A percentile compares a stretch with the other conserved stretches of the same genome.
These are phyloP conservation scores for Chelidonichthys spinosus DNA, from an alignment of 2,797 vertebrate species.

Conservation along the genomic window DNA sequence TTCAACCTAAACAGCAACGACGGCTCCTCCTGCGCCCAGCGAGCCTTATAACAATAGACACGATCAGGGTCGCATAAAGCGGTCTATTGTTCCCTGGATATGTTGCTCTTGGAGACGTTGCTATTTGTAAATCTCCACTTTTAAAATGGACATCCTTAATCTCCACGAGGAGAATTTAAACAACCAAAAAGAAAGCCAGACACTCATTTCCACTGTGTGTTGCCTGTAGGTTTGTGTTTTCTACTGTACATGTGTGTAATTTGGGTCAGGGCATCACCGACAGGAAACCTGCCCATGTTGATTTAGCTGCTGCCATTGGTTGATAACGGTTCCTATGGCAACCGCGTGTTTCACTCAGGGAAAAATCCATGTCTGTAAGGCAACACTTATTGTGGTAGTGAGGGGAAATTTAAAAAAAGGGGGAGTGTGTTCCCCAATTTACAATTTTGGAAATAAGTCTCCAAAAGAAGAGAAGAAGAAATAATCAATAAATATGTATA, in stretches of 20 bases:
- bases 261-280: slow-evolving; percentile 27
- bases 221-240: background rate
- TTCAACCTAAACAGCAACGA: slow-evolving; percentile 37
- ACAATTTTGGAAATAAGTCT: background rate
- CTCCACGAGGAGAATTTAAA: background rate
- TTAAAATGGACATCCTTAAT: slow-evolving; percentile 7
- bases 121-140: slow-evolving; percentile 22
- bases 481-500: background rate
- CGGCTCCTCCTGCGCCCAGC: slow-evolving; percentile 40
- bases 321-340: slow-evolving; percentile 29
- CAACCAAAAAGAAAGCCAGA: background rate
- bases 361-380: background rate
- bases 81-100: slow-evolving; percentile 29
- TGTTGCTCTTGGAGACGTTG: slow-evolving; percentile 31
- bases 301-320: slow-evolving; percentile 2
- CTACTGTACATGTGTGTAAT: background rate
- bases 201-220: background rate
- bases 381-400: background rate
- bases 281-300: slow-evolving; percentile 1
- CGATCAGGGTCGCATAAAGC: slow-evolving; percentile 18
- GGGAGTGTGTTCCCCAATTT: background rate
- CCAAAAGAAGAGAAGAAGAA: background rate
- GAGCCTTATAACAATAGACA: slow-evolving; percentile 44
- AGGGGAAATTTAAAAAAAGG: background rate
- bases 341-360: slow-evolving; percentile 16